Evolutionary conservation across 2,113 vertebrate species (phyloP).

Genomic region (Lasiurus borealis): DNA sequence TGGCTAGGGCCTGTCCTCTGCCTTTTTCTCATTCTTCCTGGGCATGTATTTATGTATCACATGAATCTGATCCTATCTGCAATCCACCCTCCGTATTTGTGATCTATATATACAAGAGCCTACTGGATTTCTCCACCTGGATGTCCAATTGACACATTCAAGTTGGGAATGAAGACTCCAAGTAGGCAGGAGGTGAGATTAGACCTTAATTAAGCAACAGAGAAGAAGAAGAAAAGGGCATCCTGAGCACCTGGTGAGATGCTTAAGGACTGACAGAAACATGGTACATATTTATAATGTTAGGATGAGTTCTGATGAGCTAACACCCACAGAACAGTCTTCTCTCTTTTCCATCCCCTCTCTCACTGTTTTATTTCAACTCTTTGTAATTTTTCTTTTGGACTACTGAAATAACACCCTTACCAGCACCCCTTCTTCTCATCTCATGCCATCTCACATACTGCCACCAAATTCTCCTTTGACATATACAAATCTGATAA

Average conservation of each 20-base stretch:
- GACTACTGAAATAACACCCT: not conserved
- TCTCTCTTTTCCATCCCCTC: not conserved
- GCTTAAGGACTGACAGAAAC: not conserved
- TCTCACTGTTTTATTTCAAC: not conserved
- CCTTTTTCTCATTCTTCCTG: not conserved
- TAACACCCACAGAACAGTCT: not conserved
- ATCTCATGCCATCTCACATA: not conserved
- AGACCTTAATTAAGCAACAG: not conserved
- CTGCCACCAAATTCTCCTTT: not conserved
- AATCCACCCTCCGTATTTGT: not conserved
- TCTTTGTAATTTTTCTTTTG: not conserved
- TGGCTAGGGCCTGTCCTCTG: too few relatives aligned
- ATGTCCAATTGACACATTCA: not conserved
- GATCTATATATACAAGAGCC: not conserved
- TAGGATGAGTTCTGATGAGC: not conserved
- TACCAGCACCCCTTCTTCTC: not conserved
- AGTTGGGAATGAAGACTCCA: not conserved
- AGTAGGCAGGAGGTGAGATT: not conserved
- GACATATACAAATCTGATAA: not conserved
- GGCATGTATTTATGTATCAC: not conserved
- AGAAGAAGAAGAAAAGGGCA: not conserved
- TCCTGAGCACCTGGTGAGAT: not conserved
- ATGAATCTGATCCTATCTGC: not conserved
- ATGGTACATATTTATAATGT: not conserved
- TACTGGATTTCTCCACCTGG: not conserved